Conservation (phyloP, 2,888 invertebrate species). For the Drosophila dives region DNA sequence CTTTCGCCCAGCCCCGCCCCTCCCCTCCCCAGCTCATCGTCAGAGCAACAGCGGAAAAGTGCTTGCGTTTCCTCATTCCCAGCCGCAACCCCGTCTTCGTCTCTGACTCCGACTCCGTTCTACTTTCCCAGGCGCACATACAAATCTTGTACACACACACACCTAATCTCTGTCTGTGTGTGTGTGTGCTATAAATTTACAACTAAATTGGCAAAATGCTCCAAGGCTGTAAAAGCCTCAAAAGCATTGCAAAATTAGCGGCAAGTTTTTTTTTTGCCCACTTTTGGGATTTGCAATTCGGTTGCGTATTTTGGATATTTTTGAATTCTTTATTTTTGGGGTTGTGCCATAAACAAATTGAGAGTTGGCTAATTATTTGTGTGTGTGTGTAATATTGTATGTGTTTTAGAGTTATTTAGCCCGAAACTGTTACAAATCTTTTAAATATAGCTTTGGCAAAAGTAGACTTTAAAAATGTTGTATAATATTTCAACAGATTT, state of each 20-base stretch:
- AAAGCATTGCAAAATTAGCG: constrained; percentile 53
- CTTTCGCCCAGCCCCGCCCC: constrained; percentile 36
- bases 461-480: background rate
- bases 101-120: constrained; percentile 7
- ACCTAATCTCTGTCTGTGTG: constrained; percentile 49
- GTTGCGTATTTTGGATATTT: constrained; percentile 3
- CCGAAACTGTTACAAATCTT: background rate
- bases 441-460: background rate
- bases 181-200: constrained; percentile 63
- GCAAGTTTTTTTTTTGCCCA: constrained; percentile 22
- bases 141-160: constrained; percentile 48
- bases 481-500: background rate
- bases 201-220: constrained; percentile 65
- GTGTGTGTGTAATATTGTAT: background rate
- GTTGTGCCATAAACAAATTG: constrained; percentile 7
- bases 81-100: constrained; percentile 8
- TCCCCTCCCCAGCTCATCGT: constrained; percentile 15
- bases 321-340: constrained; percentile 13
- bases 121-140: constrained; percentile 47
- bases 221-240: constrained; percentile 57
- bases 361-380: constrained; percentile 47
- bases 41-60: constrained; percentile 12
- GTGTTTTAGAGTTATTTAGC: background rate
- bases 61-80: background rate
- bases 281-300: constrained; percentile 28